Percentiles rank a stretch among this genome's conserved stretches.
Conservation (phyloP, 2,113 vertebrate species). For the Misgurnus mizolepis region DNA sequence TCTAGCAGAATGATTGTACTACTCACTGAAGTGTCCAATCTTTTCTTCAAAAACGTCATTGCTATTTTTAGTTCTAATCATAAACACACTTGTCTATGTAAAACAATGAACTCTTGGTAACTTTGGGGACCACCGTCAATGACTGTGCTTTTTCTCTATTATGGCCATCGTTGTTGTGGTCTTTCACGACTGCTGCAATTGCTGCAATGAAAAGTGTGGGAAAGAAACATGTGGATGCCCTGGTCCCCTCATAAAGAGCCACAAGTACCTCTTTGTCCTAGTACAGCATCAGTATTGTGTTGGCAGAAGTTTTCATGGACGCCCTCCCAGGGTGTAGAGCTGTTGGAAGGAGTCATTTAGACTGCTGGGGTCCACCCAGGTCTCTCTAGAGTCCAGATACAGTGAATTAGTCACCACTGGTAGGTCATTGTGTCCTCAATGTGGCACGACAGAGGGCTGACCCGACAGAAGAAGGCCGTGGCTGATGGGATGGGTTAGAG, state of each 20-base stretch:
- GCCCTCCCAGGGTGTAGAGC: constrained; percentile 51
- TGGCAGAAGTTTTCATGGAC: constrained; percentile 67
- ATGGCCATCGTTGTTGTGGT: constrained; percentile 66
- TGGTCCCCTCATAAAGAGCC: constrained; percentile 54
- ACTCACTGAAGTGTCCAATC: background rate
- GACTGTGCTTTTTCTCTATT: constrained; percentile 55
- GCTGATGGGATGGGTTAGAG: constrained; percentile 56
- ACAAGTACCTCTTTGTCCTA: constrained; percentile 68
- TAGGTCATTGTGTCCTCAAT: constrained; percentile 51
- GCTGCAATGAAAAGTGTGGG: constrained; percentile 73
- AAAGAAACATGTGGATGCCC: constrained; percentile 70
- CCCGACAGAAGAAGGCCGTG: constrained; percentile 52
- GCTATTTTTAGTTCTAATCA: constrained; percentile 22
- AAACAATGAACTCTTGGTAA: constrained; percentile 41
- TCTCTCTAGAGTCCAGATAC: constrained; percentile 41
- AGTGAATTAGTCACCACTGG: constrained; percentile 55
- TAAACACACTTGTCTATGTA: constrained; percentile 19
- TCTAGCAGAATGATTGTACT: background rate
- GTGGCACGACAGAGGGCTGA: constrained; percentile 41
- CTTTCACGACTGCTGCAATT: constrained; percentile 60
- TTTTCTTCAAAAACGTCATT: background rate
- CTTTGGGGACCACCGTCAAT: constrained; percentile 47
- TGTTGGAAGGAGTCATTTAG: constrained; percentile 44
- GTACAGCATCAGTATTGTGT: constrained; percentile 74
- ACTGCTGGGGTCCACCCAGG: constrained; percentile 29